phyloP scores from a whole-genome alignment of 2,888 invertebrate genomes.

The Drosophila pegasa region DNA sequence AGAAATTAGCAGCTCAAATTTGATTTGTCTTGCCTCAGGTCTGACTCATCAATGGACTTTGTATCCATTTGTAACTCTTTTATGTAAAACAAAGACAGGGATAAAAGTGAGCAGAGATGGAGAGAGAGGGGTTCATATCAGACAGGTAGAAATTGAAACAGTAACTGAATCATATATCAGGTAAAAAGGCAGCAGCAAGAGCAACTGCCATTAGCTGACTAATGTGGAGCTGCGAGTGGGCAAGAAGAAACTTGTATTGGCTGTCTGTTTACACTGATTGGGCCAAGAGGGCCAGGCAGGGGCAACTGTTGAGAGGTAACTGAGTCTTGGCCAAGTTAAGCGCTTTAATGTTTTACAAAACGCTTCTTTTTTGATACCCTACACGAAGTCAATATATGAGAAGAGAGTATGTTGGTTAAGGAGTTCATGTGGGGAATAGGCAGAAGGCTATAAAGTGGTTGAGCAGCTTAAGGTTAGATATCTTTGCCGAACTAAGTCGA shows the following conservation, averaged over 20 bases:
- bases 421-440: conserved; percentile 13
- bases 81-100: neutral
- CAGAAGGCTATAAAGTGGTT: too few relatives aligned
- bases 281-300: neutral
- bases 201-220: conserved; percentile 68
- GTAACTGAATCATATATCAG: conserved; percentile 55
- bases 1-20: conserved; percentile 2
- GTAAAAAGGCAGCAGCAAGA: conserved; percentile 33
- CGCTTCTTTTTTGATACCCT: conserved; percentile 29
- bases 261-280: conserved; percentile 7
- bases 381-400: neutral
- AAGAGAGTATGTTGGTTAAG: neutral
- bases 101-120: conserved; percentile 10
- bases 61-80: conserved; percentile 29
- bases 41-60: conserved; percentile 47
- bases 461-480: too few relatives aligned
- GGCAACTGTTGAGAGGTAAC: conserved; percentile 1
- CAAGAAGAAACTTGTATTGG: conserved; percentile 12
- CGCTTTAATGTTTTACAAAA: conserved; percentile 62
- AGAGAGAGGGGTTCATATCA: neutral
- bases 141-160: conserved; percentile 29
- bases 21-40: neutral
- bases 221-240: conserved; percentile 45
- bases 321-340: conserved; percentile 32
- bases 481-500: too few relatives aligned